Percentiles rank a stretch among this genome's conserved stretches.
These are phyloP conservation scores for Papilio demoleus DNA, from an alignment of 2,888 invertebrate species.

Conservation along the genomic window DNA sequence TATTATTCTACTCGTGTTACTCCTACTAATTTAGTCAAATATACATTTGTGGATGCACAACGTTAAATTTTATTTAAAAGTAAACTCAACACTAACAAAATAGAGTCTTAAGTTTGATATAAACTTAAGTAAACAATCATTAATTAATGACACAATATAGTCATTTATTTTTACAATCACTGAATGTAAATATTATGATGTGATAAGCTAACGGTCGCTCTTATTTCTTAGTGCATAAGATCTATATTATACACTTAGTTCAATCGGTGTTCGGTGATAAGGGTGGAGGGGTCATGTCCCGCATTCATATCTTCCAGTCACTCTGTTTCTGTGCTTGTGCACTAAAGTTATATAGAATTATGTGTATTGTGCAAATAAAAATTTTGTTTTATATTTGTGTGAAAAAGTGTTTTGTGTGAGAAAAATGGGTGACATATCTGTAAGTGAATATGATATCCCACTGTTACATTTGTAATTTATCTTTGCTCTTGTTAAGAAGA, in stretches of 20 bases:
- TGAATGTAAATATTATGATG: constrained; percentile 10
- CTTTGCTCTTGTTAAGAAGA: background rate
- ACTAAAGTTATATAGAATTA: background rate
- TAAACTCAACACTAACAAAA: background rate
- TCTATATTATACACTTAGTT: constrained; percentile 34
- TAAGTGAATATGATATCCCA: constrained; percentile 48
- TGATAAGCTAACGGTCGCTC: constrained; percentile 8
- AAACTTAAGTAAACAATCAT: constrained; percentile 4
- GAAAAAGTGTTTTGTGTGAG: constrained; percentile 26
- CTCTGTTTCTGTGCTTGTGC: background rate
- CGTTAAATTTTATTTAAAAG: too few relatives aligned
- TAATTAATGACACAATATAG: constrained; percentile 27
- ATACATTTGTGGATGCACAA: background rate
- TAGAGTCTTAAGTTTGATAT: background rate
- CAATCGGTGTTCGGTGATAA: constrained; percentile 43
- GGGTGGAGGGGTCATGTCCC: constrained; percentile 43
- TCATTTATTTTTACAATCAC: constrained; percentile 21
- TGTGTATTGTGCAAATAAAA: background rate
- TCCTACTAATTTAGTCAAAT: too few relatives aligned
- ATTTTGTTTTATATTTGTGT: constrained; percentile 8
- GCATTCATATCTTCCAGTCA: constrained; percentile 19
- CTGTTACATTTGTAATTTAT: background rate
- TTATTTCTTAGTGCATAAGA: constrained; percentile 3
- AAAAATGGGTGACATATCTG: constrained; percentile 60
- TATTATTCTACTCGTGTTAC: too few relatives aligned